Base-by-base conservation (phyloP, 2,888 invertebrate species). In the Cryptus armator region DNA sequence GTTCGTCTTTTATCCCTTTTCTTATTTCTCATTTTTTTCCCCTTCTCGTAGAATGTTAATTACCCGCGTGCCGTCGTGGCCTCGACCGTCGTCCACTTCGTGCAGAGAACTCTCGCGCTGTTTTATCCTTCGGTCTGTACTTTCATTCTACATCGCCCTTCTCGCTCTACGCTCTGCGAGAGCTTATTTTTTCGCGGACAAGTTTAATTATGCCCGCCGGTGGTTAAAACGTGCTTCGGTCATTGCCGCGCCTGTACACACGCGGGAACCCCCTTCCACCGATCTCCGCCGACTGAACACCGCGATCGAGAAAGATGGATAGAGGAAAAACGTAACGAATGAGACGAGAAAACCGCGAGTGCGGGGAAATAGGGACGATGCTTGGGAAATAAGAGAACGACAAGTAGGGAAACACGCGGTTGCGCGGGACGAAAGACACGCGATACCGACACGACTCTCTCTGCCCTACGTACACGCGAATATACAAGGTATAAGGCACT, bases 151-250 rank as follows among this genome's bases (percentile, higher is more conserved):
- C 14, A 32, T 67, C 37, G 43, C 19, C 62, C 46, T 70, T 46
- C 62, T 74, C 48, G 29, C 51, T 46, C 62, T 62, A 10, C 46
- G 44, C 46, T 44, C 24, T 9, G 10, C 67, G 12, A 14, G 64
- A 46, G 72, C 87, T 89, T 88, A 90, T 90, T 91, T 90, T 90
- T 91, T 88, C 88, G 85, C 86, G 74, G 90, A 89, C 89, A 88
- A 91, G 87, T 89, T 91, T 91, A 90, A 91, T 91, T 90, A 90
- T 88, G 87, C 89, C 90, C 86, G 86, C 83, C 77, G 88, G 89
- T 81, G 80, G 84, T 83, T 71, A 74, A 86, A 78, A 72, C 70
- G 77, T 29, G 70, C 51, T 32, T 79, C 67, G 81, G 85, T 83
- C 86, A 83, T 81, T 86, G 86, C 84, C 84, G 51, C 59, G 44